phyloP scores from a whole-genome alignment of 1,140 invertebrate species.

The Heliconius hewitsoni region DNA sequence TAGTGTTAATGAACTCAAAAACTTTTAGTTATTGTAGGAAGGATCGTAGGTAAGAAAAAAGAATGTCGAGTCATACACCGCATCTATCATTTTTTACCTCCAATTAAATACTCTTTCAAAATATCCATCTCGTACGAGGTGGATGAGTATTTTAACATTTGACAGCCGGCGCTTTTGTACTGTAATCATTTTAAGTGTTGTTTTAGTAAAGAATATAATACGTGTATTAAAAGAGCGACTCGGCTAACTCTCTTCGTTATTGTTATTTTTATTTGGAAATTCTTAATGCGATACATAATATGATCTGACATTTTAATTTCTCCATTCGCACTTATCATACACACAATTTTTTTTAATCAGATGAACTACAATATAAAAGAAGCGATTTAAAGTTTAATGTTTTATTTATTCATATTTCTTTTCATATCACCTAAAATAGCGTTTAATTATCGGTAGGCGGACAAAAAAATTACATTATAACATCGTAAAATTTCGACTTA shows the following conservation, averaged over 20 bases:
- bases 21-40: background rate
- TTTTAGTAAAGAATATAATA: constrained; percentile 10
- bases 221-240: background rate
- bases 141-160: constrained; percentile 27
- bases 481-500: background rate
- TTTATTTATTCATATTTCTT: background rate
- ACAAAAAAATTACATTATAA: background rate
- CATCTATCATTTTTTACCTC: constrained; percentile 55
- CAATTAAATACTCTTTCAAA: constrained; percentile 56
- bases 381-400: background rate
- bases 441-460: background rate
- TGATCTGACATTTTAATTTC: background rate
- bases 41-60: background rate
- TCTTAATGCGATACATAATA: constrained; percentile 4
- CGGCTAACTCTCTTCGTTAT: background rate
- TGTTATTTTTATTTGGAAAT: background rate
- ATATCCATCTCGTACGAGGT: constrained; percentile 27
- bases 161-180: constrained; percentile 44
- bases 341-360: background rate
- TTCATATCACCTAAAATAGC: background rate
- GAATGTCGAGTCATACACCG: constrained; percentile 55
- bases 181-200: constrained; percentile 35
- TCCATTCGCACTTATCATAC: background rate
- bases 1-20: constrained; percentile 5
- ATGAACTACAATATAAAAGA: background rate